Evolutionary conservation across 2,888 invertebrate genomes (phyloP).

Genomic region (Sipha maydis): DNA sequence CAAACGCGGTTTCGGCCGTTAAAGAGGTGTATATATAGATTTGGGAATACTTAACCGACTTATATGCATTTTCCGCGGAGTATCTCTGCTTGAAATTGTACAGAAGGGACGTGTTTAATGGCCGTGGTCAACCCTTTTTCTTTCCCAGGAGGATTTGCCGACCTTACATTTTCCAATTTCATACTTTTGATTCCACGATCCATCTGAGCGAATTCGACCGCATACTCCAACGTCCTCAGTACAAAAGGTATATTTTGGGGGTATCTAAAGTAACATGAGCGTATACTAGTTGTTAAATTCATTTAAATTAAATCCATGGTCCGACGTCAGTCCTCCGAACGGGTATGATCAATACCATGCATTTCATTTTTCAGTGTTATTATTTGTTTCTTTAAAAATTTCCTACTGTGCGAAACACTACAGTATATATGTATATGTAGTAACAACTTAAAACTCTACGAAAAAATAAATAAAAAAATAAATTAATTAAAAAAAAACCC

Average conservation of each 20-base stretch:
- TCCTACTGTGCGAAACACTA: neutral
- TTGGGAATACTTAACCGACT: conserved; percentile 18
- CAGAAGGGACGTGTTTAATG: conserved; percentile 46
- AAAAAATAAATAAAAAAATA: too few relatives aligned
- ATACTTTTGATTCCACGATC: conserved; percentile 50
- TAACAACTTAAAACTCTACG: too few relatives aligned
- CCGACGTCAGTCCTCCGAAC: neutral
- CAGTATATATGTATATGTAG: neutral
- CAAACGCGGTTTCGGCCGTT: neutral
- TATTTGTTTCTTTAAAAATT: neutral
- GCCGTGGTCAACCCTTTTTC: conserved; percentile 54
- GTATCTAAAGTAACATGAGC: neutral
- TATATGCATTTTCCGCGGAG: neutral
- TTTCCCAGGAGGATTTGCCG: neutral
- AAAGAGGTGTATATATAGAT: conserved; percentile 36
- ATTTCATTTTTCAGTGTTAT: neutral
- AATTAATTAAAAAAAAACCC: too few relatives aligned
- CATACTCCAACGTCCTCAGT: neutral
- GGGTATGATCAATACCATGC: neutral
- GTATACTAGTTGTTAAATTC: neutral
- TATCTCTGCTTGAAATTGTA: conserved; percentile 10
- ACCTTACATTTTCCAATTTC: conserved; percentile 50
- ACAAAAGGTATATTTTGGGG: neutral
- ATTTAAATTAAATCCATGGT: conserved; percentile 21
- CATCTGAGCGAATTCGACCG: neutral